Evolutionary conservation across 2,888 invertebrate species (phyloP).

Genomic region (Caenorhabditis auriculariae): DNA sequence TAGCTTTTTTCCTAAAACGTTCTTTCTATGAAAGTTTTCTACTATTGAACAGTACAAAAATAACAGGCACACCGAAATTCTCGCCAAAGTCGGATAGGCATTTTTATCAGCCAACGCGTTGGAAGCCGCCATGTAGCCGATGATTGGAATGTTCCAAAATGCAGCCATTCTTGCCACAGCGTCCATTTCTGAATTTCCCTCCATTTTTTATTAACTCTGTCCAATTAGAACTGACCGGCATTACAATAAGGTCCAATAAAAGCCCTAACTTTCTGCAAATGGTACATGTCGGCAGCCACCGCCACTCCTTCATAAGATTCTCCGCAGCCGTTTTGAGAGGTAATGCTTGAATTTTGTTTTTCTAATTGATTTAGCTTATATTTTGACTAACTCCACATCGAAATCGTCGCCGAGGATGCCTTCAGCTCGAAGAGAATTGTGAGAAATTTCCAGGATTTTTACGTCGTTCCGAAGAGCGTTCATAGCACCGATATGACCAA

Average conservation of each 20-base stretch:
- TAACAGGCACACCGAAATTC: slow-evolving; percentile 27
- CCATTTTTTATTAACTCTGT: neutral
- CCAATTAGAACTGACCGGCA: slow-evolving; percentile 41
- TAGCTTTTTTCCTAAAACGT: neutral
- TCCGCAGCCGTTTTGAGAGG: slow-evolving; percentile 56
- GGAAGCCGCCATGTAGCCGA: slow-evolving; percentile 58
- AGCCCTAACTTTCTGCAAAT: slow-evolving; percentile 55
- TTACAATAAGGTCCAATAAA: slow-evolving; percentile 62
- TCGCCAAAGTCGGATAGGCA: slow-evolving; percentile 40
- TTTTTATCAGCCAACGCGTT: slow-evolving; percentile 45
- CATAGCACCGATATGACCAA: slow-evolving; percentile 61
- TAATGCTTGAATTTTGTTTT: slow-evolving; percentile 28
- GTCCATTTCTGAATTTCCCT: slow-evolving; percentile 48
- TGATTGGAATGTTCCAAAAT: slow-evolving; percentile 60
- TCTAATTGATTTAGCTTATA: neutral
- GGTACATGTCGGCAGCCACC: slow-evolving; percentile 61
- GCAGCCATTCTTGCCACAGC: slow-evolving; percentile 61
- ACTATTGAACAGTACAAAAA: neutral
- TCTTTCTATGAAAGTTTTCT: neutral
- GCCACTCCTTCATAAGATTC: slow-evolving; percentile 61
- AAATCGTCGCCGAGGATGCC: slow-evolving; percentile 56
- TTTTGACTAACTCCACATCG: slow-evolving; percentile 49
- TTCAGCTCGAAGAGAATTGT: slow-evolving; percentile 47
- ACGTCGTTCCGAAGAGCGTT: slow-evolving; percentile 58
- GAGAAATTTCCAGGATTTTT: slow-evolving; percentile 51